Evolutionary conservation across 1,140 invertebrate species (phyloP), one percentile per base, ranked within the genome.

Genomic region (Eumaeus atala): DNA sequence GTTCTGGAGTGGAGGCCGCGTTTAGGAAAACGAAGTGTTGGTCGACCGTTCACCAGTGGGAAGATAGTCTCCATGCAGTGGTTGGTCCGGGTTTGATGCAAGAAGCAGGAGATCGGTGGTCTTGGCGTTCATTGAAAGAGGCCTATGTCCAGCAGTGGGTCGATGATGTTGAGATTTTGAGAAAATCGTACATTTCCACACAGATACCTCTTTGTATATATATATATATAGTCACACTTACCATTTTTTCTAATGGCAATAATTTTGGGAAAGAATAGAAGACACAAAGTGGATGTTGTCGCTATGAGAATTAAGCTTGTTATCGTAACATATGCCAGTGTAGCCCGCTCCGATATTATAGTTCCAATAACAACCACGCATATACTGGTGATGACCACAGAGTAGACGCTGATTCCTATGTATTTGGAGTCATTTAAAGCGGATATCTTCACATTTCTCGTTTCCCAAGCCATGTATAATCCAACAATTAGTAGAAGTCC

Each of bases 401-500:
- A 96, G 77, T 98, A 97, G 0, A 98, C 95, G 62, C 94, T 96
- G 74, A 97, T 92, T 3, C 95, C 95, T 62, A 99, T 98, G 82
- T 98, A 98, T 77, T 98, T 97, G 11, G 96, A 98, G 84, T 99
- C 98, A 78, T 99, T 99, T 9, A 99, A 87, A 0, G 96, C 97
- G n/a, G 96, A 95, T 65, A 99, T 97, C 80, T 95, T 98, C 0
- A 99, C 97, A 70, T 97, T 94, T 49, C 97, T 92, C 10, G 97
- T 99, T 89, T 99, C 97, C 97, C 97, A 99, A 0, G 97, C 97
- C 92, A 99, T 95, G 85, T 98, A 99, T 42, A 97, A 95, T 0
- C 95, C 96, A 58, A 97, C 95, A 10, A 96, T 90, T 0, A 97
- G 88, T 9, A 97, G 85, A 0, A 97, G 87, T 0, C 95, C 95